Base-by-base conservation (phyloP, 1,140 invertebrate species). In the Nephila pilipes region DNA sequence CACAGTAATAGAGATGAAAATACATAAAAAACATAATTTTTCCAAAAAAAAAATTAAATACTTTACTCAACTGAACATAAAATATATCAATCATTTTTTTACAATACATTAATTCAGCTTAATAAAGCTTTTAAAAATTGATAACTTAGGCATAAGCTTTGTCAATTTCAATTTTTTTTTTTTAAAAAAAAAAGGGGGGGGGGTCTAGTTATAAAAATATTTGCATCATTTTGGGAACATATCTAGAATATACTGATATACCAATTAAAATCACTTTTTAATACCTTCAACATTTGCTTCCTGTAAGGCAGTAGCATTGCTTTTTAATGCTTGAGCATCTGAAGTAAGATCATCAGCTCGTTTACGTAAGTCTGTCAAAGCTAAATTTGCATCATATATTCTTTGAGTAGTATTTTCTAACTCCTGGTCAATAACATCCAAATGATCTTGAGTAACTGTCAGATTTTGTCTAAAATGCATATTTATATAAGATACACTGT, bases 241-340 rank as follows among this genome's bases (percentile, higher is more conserved):
- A 10, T 46, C 6, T 10, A 46, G 12, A 38, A 38, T 38, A 75
- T 25, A 75, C 32, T 25, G 10, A 75, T 16, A 46, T 12, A 46
- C 0, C 54, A 1, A 20, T 58, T 38, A 38, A 87, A 25, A 60
- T 55, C 18, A 16, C 8, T 85, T n/a, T 22, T n/a, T 3, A 81
- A 93, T 94, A 96, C 96, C 99, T 96, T 99, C 98, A 60, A 99
- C 97, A 95, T 99, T 99, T 6, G 97, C 98, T 96, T 99, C 98
- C 95, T 99, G 98, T 46, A 99, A 96, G 95, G 97, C 97, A 1
- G 98, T 99, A 18, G 98, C 98, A 95, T 98, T 98, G 88, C 97
- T 97, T 94, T 97, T 97, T 36, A 99, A 96, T 55, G 97, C 96
- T 85, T 96, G 95, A 2, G 98, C 98, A 94, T 97, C 96, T 63